Percentiles rank a stretch among this genome's conserved stretches.
Evolutionary conservation across 2,888 invertebrate genomes (phyloP).

Genomic region (Ormyrus labotus): DNA sequence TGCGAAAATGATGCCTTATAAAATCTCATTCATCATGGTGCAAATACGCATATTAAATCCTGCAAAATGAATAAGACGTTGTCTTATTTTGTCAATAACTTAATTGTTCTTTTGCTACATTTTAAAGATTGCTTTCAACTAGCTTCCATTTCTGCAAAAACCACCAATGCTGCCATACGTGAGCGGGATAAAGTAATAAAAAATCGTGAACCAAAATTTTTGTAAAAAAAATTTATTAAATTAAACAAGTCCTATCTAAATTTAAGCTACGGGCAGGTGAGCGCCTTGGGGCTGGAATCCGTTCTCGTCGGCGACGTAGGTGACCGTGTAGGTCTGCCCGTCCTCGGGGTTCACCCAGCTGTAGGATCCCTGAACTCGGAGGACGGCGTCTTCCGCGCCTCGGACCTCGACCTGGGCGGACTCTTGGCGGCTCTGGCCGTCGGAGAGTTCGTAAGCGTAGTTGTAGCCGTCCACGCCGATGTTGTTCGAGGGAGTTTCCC

Average conservation of each 20-base stretch:
- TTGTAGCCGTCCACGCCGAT: constrained; percentile 66
- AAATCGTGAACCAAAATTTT: background rate
- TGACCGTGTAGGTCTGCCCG: constrained; percentile 61
- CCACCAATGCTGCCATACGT: background rate
- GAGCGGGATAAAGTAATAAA: background rate
- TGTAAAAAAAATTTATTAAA: background rate
- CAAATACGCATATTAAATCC: too few species aligned
- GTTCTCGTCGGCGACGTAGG: constrained; percentile 65
- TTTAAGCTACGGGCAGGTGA: constrained; percentile 55
- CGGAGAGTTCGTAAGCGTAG: constrained; percentile 65
- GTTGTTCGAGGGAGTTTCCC: constrained; percentile 65
- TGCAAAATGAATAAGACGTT: too few species aligned
- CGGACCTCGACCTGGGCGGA: constrained; percentile 62
- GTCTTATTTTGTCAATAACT: too few species aligned
- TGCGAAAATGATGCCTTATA: too few species aligned
- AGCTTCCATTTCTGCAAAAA: too few species aligned
- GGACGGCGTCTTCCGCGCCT: constrained; percentile 54
- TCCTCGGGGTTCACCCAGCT: constrained; percentile 60
- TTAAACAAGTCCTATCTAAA: too few species aligned
- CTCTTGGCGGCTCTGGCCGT: constrained; percentile 63
- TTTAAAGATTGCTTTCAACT: too few species aligned
- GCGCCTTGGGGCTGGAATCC: constrained; percentile 65
- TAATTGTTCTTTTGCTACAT: too few species aligned
- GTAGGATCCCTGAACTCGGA: constrained; percentile 65
- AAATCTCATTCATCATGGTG: too few species aligned